phyloP scores from a whole-genome alignment of 2,113 vertebrate genomes.

The Nyctereutes procyonoides region DNA sequence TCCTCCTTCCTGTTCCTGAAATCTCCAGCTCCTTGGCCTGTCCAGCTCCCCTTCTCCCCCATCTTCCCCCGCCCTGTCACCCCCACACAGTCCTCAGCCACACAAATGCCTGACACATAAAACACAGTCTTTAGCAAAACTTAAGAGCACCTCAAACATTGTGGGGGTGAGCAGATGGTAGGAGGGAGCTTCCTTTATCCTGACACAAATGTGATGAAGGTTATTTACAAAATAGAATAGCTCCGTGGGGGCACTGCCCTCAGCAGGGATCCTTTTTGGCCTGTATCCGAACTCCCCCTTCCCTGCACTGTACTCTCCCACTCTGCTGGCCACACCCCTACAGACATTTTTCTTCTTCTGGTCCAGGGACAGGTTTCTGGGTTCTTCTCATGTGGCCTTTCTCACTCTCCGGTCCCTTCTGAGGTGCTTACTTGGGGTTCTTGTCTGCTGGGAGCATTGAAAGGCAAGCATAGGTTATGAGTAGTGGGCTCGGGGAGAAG shows the following conservation, averaged over 20 bases:
- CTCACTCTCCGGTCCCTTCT: neutral
- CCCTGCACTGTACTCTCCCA: neutral
- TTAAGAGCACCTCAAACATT: neutral
- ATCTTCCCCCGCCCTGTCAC: neutral
- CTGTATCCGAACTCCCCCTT: neutral
- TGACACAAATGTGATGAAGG: neutral
- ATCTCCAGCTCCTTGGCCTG: neutral
- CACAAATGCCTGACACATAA: slow-evolving; percentile 28
- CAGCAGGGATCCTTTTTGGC: neutral
- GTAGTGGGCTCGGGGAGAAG: neutral
- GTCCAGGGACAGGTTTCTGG: neutral
- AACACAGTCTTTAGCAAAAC: neutral
- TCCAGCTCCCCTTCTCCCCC: neutral
- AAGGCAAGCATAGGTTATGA: neutral
- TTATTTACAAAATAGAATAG: slow-evolving; percentile 33
- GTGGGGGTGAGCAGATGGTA: neutral
- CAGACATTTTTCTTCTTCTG: neutral
- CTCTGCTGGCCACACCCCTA: no score
- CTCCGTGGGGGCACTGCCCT: neutral
- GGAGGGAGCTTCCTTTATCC: neutral
- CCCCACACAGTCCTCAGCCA: neutral
- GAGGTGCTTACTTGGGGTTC: neutral
- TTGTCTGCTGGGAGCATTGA: neutral
- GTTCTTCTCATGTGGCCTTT: neutral
- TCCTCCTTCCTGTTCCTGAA: neutral